These are phyloP conservation scores for Blennius ocellaris DNA, from an alignment of 2,113 vertebrate species.

Conservation along the genomic window DNA sequence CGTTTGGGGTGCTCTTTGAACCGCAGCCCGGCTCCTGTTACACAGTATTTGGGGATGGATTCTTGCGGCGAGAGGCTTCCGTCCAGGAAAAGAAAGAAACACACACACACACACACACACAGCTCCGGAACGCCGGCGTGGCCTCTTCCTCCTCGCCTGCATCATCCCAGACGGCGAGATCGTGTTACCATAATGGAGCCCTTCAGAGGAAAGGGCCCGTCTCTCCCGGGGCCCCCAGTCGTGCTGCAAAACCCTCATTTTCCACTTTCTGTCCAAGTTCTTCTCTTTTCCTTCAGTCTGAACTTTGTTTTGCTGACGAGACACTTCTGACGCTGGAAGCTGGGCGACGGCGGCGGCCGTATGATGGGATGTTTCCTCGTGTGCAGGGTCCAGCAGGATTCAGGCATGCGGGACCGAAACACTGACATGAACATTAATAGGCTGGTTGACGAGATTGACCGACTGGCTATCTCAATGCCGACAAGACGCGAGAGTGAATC, in stretches of 20 bases:
- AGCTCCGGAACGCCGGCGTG: slow-evolving; percentile 45
- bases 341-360: neutral
- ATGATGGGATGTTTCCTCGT: slow-evolving; percentile 29
- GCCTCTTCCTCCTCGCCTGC: slow-evolving; percentile 59
- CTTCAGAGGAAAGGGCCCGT: slow-evolving; percentile 56
- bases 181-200: slow-evolving; percentile 74
- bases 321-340: neutral
- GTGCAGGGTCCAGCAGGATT: slow-evolving; percentile 18
- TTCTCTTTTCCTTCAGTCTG: slow-evolving; percentile 16
- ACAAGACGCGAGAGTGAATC: slow-evolving; percentile 3
- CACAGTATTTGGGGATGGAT: slow-evolving; percentile 44
- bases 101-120: too few relatives aligned
- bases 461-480: slow-evolving; percentile 12
- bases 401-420: slow-evolving; percentile 26
- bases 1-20: slow-evolving; percentile 32
- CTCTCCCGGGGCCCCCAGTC: slow-evolving; percentile 45
- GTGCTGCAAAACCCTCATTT: slow-evolving; percentile 9
- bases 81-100: slow-evolving; percentile 67
- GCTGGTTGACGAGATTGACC: slow-evolving; percentile 46
- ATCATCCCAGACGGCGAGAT: slow-evolving; percentile 71
- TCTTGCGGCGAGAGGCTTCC: slow-evolving; percentile 52
- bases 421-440: slow-evolving; percentile 33
- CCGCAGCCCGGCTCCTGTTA: slow-evolving; percentile 62
- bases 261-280: slow-evolving; percentile 28
- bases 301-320: slow-evolving; percentile 4